Base-by-base conservation (phyloP, 2,888 invertebrate species). In the Caradrina kadenii region DNA sequence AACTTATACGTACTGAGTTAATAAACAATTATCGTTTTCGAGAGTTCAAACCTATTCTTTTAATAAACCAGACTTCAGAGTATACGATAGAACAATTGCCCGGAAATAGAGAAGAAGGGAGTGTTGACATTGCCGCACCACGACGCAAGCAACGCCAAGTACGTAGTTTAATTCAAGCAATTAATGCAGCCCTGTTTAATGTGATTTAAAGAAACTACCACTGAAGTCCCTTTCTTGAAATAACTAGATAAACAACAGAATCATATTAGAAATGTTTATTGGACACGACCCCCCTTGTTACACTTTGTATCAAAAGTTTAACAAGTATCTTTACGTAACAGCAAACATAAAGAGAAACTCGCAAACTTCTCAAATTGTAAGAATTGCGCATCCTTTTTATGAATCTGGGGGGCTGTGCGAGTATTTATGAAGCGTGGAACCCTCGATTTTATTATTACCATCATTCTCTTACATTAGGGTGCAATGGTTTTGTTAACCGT, bases 391-490 rank as follows among this genome's bases (percentile, higher is more conserved):
- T 84, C 82, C 73, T 82, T 80, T 83, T 83, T 82, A 79, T 77
- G 74, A 75, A 82, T 73, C 67, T 56, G 60, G 49, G 69, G 67
- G 70, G 61, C 55, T 69, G 67, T 67, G 63, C 69, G 67, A 65
- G 82, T 82, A 79, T 82, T 83, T 80, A 84, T 80, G 85, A 79
- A 79, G 74, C 83, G 83, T 75, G 66, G 80, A 80, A 70, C 83
- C 84, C 84, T 84, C 79, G 59, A 76, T 78, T 74, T 83, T 83
- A 84, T 84, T 83, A 84, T 82, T 84, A 73, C 81, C 83, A 65
- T 81, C 72, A 87, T 87, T 85, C 84, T 85, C 81, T 83, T 85
- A 83, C 85, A 86, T 88, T 82, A 84, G 80, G 80, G 81, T 82
- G 84, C 81, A 84, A 63, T 76, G 80, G 85, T 84, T 86, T 84